phyloP scores from a whole-genome alignment of 2,888 invertebrate genomes.

The Drosophila neutralis region DNA sequence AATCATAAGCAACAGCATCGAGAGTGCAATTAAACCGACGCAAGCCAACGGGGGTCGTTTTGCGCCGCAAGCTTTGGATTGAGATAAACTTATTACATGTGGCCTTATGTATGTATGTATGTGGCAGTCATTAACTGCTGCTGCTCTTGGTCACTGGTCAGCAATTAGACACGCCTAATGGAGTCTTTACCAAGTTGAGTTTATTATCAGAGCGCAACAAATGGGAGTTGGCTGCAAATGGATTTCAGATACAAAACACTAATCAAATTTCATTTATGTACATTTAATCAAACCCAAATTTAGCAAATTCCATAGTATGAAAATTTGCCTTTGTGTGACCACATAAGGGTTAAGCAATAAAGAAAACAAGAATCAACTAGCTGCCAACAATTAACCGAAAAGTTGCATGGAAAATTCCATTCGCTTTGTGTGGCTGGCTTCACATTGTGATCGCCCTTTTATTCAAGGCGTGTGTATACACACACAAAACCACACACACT shows the following conservation, averaged over 20 bases:
- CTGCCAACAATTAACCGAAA: conserved; percentile 58
- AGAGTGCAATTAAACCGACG: conserved; percentile 68
- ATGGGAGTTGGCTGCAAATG: not conserved
- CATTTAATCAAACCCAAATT: not conserved
- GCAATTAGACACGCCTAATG: conserved; percentile 44
- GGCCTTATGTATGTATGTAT: not conserved
- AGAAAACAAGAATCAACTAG: conserved; percentile 14
- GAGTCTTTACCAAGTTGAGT: not conserved
- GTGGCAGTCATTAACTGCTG: not conserved
- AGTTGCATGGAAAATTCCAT: conserved; percentile 81
- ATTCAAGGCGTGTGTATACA: conserved; percentile 9
- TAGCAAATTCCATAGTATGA: not conserved
- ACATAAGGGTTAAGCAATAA: conserved; percentile 56
- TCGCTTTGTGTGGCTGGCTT: conserved; percentile 38
- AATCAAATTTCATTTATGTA: not conserved
- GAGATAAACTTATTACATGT: conserved; percentile 12
- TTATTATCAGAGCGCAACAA: conserved; percentile 33
- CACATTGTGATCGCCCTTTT: conserved; percentile 29
- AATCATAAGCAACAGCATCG: conserved; percentile 28
- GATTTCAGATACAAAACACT: not conserved
- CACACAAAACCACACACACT: conserved; percentile 17
- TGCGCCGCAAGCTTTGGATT: conserved; percentile 26
- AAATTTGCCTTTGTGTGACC: not conserved
- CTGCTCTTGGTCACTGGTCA: conserved; percentile 17
- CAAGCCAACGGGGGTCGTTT: conserved; percentile 59